Percentiles rank a stretch among this genome's conserved stretches.
phyloP scores from a whole-genome alignment of 2,797 vertebrate species.

The Mareca penelope region DNA sequence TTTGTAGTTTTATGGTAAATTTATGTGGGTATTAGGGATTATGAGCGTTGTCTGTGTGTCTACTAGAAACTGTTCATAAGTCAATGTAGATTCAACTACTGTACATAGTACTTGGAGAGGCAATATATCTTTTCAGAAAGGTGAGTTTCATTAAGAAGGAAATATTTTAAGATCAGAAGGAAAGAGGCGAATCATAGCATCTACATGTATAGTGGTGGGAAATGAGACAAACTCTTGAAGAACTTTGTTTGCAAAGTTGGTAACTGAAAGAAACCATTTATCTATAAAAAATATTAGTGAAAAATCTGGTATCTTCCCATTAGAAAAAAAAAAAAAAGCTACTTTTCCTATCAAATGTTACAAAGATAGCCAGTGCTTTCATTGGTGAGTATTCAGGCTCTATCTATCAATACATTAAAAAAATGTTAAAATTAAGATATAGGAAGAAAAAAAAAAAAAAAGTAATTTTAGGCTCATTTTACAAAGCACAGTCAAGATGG shows the following conservation, averaged over 20 bases:
- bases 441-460: background rate
- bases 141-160: background rate
- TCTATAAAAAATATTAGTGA: background rate
- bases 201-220: background rate
- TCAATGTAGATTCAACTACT: background rate
- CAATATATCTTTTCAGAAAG: background rate
- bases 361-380: background rate
- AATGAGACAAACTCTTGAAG: background rate
- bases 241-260: background rate
- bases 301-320: background rate
- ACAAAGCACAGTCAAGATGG: background rate
- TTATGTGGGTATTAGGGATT: background rate
- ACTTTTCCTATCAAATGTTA: background rate
- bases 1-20: background rate
- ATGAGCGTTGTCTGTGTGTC: background rate
- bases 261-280: background rate
- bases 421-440: background rate
- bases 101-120: background rate
- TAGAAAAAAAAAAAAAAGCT: background rate
- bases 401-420: background rate
- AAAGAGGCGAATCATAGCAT: background rate
- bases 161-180: background rate
- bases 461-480: background rate
- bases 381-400: background rate
- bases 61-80: rapidly evolving